These are phyloP conservation scores for Thecophora atra DNA, from an alignment of 2,888 invertebrate species.

Conservation along the genomic window DNA sequence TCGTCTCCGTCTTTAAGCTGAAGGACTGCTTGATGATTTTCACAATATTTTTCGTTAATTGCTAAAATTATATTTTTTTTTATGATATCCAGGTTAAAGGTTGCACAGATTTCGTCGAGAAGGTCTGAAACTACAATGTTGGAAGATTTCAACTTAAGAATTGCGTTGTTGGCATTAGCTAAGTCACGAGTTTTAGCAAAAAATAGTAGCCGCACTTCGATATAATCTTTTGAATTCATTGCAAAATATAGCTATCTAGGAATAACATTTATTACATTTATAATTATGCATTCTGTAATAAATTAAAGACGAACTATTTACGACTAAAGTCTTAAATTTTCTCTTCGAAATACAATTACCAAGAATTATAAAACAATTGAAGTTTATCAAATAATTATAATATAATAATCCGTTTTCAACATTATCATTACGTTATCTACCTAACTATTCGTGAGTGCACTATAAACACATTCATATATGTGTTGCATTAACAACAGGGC, in stretches of 20 bases:
- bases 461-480: too few relatives aligned
- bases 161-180: constrained; percentile 72
- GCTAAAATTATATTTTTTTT: constrained; percentile 80
- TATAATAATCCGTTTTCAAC: too few relatives aligned
- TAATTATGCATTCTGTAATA: too few relatives aligned
- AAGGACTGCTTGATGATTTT: constrained; percentile 68
- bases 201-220: constrained; percentile 79
- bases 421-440: too few relatives aligned
- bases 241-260: background rate
- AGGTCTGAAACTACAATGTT: constrained; percentile 70
- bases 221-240: constrained; percentile 43
- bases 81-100: constrained; percentile 75
- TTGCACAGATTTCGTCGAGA: constrained; percentile 70
- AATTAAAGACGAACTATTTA: too few relatives aligned
- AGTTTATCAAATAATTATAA: too few relatives aligned
- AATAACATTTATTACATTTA: too few relatives aligned
- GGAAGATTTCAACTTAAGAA: constrained; percentile 66
- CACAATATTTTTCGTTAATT: constrained; percentile 82
- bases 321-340: too few relatives aligned
- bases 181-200: constrained; percentile 92
- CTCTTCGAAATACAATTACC: too few relatives aligned
- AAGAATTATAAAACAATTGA: too few relatives aligned
- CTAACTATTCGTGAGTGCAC: too few relatives aligned
- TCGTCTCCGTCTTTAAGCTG: constrained; percentile 77
- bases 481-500: too few relatives aligned